A percentile compares a stretch with the other conserved stretches of the same genome.
These are phyloP conservation scores for Psittacula echo DNA, from an alignment of 2,797 vertebrate genomes.

Conservation along the genomic window DNA sequence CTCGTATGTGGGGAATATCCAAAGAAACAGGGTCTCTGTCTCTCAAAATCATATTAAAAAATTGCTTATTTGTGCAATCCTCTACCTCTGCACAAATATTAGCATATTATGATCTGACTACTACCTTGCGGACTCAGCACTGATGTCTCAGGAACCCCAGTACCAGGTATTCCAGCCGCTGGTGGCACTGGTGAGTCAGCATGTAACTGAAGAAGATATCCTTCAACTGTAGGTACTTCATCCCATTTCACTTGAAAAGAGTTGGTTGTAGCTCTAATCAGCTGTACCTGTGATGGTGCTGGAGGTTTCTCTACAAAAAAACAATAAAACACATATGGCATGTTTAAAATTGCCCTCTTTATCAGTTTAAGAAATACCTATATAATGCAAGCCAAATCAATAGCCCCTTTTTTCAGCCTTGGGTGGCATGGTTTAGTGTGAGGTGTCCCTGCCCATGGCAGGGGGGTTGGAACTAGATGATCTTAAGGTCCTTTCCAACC, in stretches of 20 bases:
- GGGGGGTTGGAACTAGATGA: too few species aligned
- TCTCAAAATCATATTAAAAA: background rate
- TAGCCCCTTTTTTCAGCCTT: background rate
- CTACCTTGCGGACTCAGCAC: slow-evolving; percentile 75
- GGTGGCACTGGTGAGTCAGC: slow-evolving; percentile 72
- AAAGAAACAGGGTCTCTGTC: background rate
- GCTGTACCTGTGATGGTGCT: slow-evolving; percentile 87
- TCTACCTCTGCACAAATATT: background rate
- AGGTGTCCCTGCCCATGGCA: too few species aligned
- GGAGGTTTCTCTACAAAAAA: slow-evolving; percentile 86
- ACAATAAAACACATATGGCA: slow-evolving; percentile 11
- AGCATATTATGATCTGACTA: background rate
- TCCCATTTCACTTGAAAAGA: slow-evolving; percentile 97
- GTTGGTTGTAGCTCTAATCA: slow-evolving; percentile 93
- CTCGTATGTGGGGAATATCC: background rate
- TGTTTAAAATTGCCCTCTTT: background rate
- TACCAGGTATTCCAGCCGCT: slow-evolving; percentile 19
- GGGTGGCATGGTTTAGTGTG: too few species aligned
- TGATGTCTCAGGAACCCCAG: slow-evolving; percentile 64
- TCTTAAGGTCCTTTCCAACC: too few species aligned
- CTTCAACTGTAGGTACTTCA: slow-evolving; percentile 91
- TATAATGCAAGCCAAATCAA: background rate
- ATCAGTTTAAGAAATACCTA: background rate
- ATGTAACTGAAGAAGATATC: slow-evolving; percentile 92
- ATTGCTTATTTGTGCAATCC: background rate